phyloP scores from a whole-genome alignment of 2,113 vertebrate species.

The Rhombomys opimus region DNA sequence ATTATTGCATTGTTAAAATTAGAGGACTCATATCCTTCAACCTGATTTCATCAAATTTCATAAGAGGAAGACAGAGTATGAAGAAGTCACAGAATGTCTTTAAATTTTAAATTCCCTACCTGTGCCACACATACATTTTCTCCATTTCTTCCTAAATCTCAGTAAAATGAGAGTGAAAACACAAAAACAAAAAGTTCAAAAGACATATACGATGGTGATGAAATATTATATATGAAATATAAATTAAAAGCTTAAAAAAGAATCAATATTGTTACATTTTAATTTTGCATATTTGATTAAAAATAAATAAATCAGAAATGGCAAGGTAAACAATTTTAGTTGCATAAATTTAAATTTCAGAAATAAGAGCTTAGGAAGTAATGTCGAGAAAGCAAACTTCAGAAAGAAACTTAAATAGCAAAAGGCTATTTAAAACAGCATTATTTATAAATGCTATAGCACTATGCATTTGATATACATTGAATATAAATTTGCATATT shows the following conservation, averaged over 20 bases:
- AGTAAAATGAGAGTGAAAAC: neutral
- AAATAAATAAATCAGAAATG: neutral
- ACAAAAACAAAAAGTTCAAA: neutral
- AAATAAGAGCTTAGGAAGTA: neutral
- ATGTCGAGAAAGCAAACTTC: neutral
- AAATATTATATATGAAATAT: neutral
- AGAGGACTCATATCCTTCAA: neutral
- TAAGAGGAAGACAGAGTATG: neutral
- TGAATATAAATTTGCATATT: neutral
- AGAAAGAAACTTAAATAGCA: neutral
- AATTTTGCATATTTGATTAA: neutral
- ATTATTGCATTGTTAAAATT: neutral
- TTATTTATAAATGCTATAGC: neutral
- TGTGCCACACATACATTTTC: neutral
- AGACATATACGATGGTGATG: neutral
- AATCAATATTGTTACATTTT: neutral
- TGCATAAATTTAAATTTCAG: neutral
- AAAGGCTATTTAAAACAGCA: neutral
- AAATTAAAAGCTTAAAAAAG: neutral
- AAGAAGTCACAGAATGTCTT: neutral
- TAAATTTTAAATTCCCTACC: neutral
- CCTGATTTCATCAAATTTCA: neutral
- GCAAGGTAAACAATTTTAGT: neutral
- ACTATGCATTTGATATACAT: neutral
- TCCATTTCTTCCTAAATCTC: neutral